Conservation (phyloP, 2,888 invertebrate species). For the Cephus sareptanus region DNA sequence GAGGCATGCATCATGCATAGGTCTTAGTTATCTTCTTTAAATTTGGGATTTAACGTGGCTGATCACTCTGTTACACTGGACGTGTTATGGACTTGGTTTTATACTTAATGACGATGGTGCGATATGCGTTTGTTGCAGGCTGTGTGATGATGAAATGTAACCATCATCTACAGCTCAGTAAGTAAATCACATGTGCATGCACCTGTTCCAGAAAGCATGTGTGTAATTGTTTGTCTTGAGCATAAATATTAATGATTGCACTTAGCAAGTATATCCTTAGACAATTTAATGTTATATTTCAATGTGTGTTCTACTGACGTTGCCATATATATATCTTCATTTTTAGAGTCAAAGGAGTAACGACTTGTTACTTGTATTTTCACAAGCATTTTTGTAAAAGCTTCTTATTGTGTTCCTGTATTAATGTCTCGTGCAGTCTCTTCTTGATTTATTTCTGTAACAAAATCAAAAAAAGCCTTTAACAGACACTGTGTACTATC, state of each 20-base stretch:
- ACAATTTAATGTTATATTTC: neutral
- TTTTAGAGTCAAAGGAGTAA: neutral
- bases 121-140: slow-evolving; percentile 62
- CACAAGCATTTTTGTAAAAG: neutral
- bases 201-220: slow-evolving; percentile 11
- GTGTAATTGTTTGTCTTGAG: neutral
- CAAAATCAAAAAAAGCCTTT: neutral
- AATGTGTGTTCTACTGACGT: neutral
- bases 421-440: neutral
- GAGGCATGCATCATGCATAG: neutral
- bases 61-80: slow-evolving; percentile 2
- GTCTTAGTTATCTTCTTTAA: neutral
- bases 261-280: neutral
- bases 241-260: neutral
- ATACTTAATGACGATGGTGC: slow-evolving; percentile 34
- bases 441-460: neutral
- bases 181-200: slow-evolving; percentile 55
- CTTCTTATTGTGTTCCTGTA: neutral
- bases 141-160: slow-evolving; percentile 66
- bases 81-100: neutral
- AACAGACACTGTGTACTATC: neutral
- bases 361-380: neutral
- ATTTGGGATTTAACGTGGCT: slow-evolving; percentile 6
- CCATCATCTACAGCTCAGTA: slow-evolving; percentile 63
- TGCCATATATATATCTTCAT: neutral